Evolutionary conservation across 1,140 invertebrate species (phyloP), one percentile per base, ranked within the genome.

Genomic region (Heliconius eleuchia): DNA sequence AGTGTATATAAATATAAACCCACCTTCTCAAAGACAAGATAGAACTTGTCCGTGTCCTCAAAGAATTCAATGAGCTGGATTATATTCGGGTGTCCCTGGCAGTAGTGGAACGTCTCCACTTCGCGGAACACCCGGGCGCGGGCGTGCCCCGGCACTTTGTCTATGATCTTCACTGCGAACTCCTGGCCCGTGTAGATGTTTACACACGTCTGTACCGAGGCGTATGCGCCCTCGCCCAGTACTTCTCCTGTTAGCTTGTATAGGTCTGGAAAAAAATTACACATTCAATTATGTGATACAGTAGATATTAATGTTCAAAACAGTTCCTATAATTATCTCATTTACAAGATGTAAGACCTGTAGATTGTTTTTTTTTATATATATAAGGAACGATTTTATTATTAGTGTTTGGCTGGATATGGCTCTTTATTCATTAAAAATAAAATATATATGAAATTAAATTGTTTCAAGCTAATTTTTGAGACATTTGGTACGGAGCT

Each of bases 81-180:
- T 93, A 99, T 99, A 93, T 99, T 99, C 34, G 98, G 97, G 95
- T 99, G 98, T 82, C 98, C 98, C 92, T 98, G 97, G 95, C 99
- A 99, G 94, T 99, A 97, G 95, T 99, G 98, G 96, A 99, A 99
- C 83, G 98, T 99, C 95, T 99, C 99, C 85, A 99, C 98, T 95
- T 99, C 99, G 81, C 98, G 98, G 96, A 99, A 99, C 66, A 99
- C 99, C 86, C 99, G 96, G 85, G 97, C 97, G 82, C 99, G 96
- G 84, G 98, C 98, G 95, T 99, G 98, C 74, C 98, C 98, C 73
- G 98, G 98, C 84, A 98, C 97, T 92, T 99, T 99, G 93, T 99
- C 98, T 90, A 99, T 99, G 84, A 99, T 98, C 96, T 99, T 99
- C 77, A 99, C 99, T 71, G 99, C 99, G 94, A 97, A 99, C 95